Percentiles rank a stretch among this genome's conserved stretches.
Conservation (phyloP, 2,888 invertebrate genomes). For the Blastobasis adustella region DNA sequence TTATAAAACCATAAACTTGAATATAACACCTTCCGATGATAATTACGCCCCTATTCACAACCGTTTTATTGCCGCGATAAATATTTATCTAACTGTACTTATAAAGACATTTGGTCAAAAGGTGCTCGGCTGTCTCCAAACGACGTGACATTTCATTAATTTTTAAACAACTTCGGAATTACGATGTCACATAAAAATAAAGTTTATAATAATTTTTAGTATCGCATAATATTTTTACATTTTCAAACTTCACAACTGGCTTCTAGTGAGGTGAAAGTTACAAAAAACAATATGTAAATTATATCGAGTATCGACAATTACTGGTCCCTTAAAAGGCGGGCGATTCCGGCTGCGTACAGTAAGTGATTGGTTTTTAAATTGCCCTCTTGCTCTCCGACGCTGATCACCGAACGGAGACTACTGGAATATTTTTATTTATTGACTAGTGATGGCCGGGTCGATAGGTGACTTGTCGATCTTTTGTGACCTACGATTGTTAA, state of each 20-base stretch:
- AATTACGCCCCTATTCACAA: no score
- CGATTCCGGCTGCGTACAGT: conserved; percentile 47
- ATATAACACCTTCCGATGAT: no score
- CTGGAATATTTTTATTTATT: conserved; percentile 42
- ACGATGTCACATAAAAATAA: background rate
- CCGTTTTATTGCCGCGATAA: no score
- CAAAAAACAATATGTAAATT: conserved; percentile 53
- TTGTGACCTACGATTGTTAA: conserved; percentile 10
- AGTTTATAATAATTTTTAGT: background rate
- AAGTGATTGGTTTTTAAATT: conserved; percentile 67
- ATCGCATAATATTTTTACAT: background rate
- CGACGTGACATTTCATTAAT: background rate
- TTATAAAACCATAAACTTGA: no score
- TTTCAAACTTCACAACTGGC: background rate
- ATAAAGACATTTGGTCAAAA: background rate
- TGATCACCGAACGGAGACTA: conserved; percentile 37
- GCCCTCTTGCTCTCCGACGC: conserved; percentile 27
- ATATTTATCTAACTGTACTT: no score
- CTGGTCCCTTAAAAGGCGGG: conserved; percentile 58
- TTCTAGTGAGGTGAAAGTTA: conserved; percentile 48
- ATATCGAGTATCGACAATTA: conserved; percentile 51
- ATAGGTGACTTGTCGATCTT: background rate
- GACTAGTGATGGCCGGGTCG: conserved; percentile 22
- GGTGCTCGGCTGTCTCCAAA: background rate
- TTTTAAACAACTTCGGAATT: background rate